A percentile compares a stretch with the other conserved stretches of the same genome.
Evolutionary conservation across 2,113 vertebrate genomes (phyloP).

Genomic region (Formicarius rufipectus): DNA sequence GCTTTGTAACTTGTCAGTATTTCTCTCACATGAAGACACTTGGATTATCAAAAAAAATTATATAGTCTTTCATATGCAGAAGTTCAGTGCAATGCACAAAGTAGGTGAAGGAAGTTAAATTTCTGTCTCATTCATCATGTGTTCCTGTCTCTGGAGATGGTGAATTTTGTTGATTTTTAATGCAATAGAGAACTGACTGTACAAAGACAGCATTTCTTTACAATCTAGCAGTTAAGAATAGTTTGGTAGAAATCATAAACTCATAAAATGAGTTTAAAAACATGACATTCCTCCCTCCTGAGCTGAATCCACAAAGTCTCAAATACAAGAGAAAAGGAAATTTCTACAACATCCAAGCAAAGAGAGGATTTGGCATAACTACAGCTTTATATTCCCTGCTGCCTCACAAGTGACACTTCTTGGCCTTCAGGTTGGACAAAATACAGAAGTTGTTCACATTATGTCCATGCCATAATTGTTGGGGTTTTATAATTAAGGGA

Average conservation of each 20-base stretch:
- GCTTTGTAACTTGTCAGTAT: not conserved
- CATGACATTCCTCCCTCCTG: not conserved
- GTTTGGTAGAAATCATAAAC: not conserved
- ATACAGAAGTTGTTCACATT: not conserved
- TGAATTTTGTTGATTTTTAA: not conserved
- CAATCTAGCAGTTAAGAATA: not conserved
- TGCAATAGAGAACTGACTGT: not conserved
- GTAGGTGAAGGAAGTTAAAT: not conserved
- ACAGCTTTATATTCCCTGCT: not conserved
- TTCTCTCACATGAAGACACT: not conserved
- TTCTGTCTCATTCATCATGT: not conserved
- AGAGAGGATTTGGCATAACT: not conserved
- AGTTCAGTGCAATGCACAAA: not conserved
- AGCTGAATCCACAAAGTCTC: not conserved
- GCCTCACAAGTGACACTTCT: not conserved
- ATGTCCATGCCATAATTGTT: not conserved
- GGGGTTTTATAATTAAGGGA: not conserved
- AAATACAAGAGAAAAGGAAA: not conserved
- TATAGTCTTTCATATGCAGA: not conserved
- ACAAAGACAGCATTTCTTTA: not conserved
- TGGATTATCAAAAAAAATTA: not conserved
- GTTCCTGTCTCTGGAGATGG: not conserved
- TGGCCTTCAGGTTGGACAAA: not conserved
- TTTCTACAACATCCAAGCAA: not conserved
- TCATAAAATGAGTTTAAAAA: not conserved